Evolutionary conservation across 2,113 vertebrate genomes (phyloP), one percentile per base, ranked within the genome.

Genomic region (Phaetusa simplex): DNA sequence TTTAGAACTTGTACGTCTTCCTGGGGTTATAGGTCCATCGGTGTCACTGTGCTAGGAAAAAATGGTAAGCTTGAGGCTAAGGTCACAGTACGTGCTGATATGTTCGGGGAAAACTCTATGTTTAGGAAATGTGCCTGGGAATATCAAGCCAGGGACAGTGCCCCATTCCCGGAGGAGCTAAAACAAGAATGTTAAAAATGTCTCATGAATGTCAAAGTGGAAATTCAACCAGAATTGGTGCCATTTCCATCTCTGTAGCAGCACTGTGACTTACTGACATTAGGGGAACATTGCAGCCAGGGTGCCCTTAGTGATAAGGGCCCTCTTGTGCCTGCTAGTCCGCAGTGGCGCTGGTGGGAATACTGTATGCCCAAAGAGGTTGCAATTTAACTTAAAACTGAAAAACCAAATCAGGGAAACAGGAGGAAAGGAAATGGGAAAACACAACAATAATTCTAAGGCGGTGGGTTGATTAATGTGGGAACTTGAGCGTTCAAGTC

Each of bases 281-380:
- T 61, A 45, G 2, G 3, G 56, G 29, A 82, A 34, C 20, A 8
- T 36, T 88, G 42, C 34, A 87, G 5, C 76, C 65, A 45, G 81
- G n/a, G 34, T 71, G 40, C 30, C 36, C 56, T 40, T 45, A 49
- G 78, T 52, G 43, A 38, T 38, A 52, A 82, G 40, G 56, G 47
- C 29, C 32, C 16, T 82, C 59, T 86, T 88, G 45, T 77, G 58
- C 24, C 30, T 84, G 40, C 67, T 43, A 79, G 2, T 82, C 32
- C 18, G 17, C 45, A 1, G 3, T 80, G 8, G 11, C 0, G 0
- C 4, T 5, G 40, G 12, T 53, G 74, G 34, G 45, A 26, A 3
- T 53, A 32, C 49, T 73, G 43, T n/a, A 23, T 73, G 65, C 49
- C 78, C 50, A n/a, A 15, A 88, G 78, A 90, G 32, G 8, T 38